Evolutionary conservation across 2,113 vertebrate genomes (phyloP).

Genomic region (Apus apus): DNA sequence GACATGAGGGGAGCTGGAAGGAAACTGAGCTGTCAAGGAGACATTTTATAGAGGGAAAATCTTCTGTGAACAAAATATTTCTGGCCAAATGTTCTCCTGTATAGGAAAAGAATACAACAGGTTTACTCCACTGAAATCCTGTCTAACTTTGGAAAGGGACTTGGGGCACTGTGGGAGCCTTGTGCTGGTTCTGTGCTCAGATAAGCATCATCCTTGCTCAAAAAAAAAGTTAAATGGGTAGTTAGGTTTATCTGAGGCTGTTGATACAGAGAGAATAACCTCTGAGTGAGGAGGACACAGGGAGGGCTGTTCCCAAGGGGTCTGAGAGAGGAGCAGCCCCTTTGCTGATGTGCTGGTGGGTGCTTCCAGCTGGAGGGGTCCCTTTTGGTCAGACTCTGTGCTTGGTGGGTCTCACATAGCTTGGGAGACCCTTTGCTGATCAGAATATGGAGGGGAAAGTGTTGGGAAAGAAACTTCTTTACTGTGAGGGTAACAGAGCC

Average conservation of each 20-base stretch:
- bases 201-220: not conserved
- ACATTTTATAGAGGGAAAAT: not conserved
- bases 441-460: too few species aligned
- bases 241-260: not conserved
- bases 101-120: not conserved
- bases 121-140: not conserved
- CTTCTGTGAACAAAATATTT: not conserved
- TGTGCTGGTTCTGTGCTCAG: not conserved
- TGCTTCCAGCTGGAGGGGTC: too few species aligned
- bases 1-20: not conserved
- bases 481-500: too few species aligned
- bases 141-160: not conserved
- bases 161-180: not conserved
- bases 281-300: not conserved
- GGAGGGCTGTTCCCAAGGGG: too few species aligned
- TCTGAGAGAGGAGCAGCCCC: too few species aligned
- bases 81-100: not conserved
- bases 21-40: not conserved
- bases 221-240: not conserved
- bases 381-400: too few species aligned
- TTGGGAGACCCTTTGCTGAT: too few species aligned
- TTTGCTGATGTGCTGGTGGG: too few species aligned
- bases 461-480: too few species aligned
- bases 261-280: not conserved
- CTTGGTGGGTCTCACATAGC: too few species aligned